These are phyloP conservation scores for Cyanistes caeruleus DNA, from an alignment of 2,113 vertebrate genomes.

Conservation along the genomic window DNA sequence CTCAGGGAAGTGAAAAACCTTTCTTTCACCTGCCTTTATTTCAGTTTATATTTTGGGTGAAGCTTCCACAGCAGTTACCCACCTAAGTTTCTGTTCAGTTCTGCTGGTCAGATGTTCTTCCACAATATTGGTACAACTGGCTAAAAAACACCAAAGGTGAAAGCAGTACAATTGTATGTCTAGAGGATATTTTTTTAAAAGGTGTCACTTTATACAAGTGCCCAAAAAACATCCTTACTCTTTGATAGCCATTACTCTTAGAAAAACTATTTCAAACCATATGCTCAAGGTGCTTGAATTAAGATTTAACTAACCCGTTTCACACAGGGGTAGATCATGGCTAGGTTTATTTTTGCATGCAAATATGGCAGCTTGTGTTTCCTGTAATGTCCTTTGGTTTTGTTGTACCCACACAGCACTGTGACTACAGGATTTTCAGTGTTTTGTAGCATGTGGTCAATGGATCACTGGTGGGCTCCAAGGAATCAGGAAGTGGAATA, in stretches of 20 bases:
- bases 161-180: not conserved
- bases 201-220: not conserved
- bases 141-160: not conserved
- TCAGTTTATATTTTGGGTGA: not conserved
- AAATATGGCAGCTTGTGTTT: not conserved
- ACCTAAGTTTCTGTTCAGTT: not conserved
- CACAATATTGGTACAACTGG: not conserved
- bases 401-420: not conserved
- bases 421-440: not conserved
- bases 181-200: not conserved
- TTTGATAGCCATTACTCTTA: not conserved
- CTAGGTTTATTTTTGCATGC: not conserved
- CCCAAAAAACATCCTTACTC: not conserved
- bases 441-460: not conserved
- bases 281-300: not conserved
- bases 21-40: not conserved
- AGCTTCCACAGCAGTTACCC: not conserved
- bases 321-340: not conserved
- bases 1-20: not conserved
- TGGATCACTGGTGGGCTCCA: not conserved
- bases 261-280: conserved; percentile 20
- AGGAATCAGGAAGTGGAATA: not conserved
- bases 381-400: not conserved
- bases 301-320: not conserved
- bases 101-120: not conserved